Base-by-base conservation (phyloP, 2,797 vertebrate genomes). In the Bradypodion ventrale region DNA sequence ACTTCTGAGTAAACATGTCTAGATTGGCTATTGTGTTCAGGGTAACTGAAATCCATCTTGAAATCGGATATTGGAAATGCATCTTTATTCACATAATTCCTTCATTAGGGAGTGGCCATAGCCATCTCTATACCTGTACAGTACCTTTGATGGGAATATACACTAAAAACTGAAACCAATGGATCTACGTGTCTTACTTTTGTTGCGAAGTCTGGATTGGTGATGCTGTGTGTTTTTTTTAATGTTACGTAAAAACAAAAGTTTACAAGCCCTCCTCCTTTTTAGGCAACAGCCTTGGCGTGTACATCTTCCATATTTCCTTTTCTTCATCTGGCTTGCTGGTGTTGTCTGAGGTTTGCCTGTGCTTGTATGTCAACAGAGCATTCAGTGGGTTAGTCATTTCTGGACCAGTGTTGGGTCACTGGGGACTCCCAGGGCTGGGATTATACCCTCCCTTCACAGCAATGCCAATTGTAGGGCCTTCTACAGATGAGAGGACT, bases 331-430 rank as follows among this genome's bases (percentile, higher is more conserved):
- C 96, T 94, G 94, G 95, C 96, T 94, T 94, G 96, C 96, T 96
- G 95, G 15, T 21, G 73, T 16, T 92, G n/a, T 93, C 93, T 65
- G 19, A 40, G 42, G 60, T 93, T 94, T 92, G 94, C 94, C 96
- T 96, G 96, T 96, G 96, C 97, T 97, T 96, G 95, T 97, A 96
- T 97, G 96, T 97, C 97, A 95, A 95, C 93, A 88, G 95, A 95
- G 94, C 95, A 96, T 97, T 97, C 95, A 96, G 95, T 93, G 95
- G 94, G 96, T 96, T 96, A 96, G 95, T 97, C 96, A 95, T 97
- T 97, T 96, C 96, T 96, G 96, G 96, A 96, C 95, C 94, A 89
- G 90, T 89, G 94, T 94, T 94, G 93, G 91, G 96, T 95, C 96
- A 95, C 94, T 95, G 95, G 94, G 96, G 96, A 96, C 95, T 95